These are phyloP conservation scores for Pomacea maculata DNA, from an alignment of 1,140 invertebrate species.

Conservation along the genomic window DNA sequence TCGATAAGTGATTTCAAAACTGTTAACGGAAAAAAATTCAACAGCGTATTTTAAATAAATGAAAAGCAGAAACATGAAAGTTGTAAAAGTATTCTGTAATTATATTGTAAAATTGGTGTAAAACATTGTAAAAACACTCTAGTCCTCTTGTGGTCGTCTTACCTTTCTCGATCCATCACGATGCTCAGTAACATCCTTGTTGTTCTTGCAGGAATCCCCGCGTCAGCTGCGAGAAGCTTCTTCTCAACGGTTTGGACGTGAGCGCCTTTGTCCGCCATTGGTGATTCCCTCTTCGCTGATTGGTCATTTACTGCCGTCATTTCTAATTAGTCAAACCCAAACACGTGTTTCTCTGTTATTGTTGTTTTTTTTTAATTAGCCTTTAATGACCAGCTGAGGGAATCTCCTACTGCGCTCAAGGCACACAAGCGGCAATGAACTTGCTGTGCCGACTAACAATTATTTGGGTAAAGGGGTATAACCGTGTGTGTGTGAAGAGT, in stretches of 20 bases:
- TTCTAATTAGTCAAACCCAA: background rate
- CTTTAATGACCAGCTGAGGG: background rate
- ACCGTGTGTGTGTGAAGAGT: too few species aligned
- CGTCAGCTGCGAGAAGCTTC: conserved; percentile 10
- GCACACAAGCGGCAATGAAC: background rate
- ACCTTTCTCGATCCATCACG: too few species aligned
- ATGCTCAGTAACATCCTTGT: too few species aligned
- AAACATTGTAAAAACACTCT: too few species aligned
- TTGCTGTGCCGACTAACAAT: too few species aligned
- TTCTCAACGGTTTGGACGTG: background rate
- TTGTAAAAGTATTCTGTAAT: background rate
- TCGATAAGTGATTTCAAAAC: too few species aligned
- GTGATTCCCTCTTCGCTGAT: background rate
- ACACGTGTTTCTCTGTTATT: background rate
- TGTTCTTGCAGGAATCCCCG: conserved; percentile 13
- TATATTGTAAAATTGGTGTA: background rate
- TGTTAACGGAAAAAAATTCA: background rate
- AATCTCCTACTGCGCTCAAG: background rate
- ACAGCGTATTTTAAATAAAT: background rate
- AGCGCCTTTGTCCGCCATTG: conserved; percentile 7
- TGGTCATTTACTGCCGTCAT: background rate
- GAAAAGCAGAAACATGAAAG: background rate
- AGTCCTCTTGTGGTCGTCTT: too few species aligned
- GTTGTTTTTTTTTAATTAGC: too few species aligned
- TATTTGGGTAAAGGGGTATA: too few species aligned